Percentiles rank a stretch among this genome's conserved stretches.
Conservation (phyloP, 64 coral and sea anemone species). For the Dendrophyllia cribrosa region DNA sequence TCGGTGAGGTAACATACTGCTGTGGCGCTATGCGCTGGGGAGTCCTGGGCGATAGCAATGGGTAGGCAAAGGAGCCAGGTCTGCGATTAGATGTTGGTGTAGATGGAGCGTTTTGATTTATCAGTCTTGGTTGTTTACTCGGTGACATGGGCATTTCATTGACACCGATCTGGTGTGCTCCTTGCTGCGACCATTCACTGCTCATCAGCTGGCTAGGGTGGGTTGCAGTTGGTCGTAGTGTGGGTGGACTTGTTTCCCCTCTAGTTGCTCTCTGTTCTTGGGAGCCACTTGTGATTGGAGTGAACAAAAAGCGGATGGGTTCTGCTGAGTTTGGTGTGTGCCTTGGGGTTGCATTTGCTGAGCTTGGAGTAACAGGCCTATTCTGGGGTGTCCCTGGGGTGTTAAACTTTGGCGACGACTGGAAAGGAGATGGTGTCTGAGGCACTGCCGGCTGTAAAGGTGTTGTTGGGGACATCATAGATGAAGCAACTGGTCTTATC, state of each 20-base stretch:
- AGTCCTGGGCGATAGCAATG: constrained; percentile 85
- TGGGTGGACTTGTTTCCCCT: constrained; percentile 93
- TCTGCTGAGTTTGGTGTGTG: constrained; percentile 90
- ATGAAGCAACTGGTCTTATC: constrained; percentile 85
- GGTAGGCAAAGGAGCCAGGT: constrained; percentile 90
- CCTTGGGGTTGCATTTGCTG: constrained; percentile 65
- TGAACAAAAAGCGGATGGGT: constrained; percentile 91
- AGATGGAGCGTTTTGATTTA: constrained; percentile 65
- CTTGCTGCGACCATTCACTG: constrained; percentile 66
- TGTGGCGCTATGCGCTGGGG: constrained; percentile 81
- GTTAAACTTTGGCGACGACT: constrained; percentile 95
- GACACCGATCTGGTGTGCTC: constrained; percentile 28
- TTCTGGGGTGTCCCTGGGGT: constrained; percentile 87
- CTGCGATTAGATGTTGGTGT: constrained; percentile 77
- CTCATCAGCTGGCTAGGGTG: constrained; percentile 75
- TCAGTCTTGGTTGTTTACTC: constrained; percentile 92
- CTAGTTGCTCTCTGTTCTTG: constrained; percentile 60
- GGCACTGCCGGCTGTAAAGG: constrained; percentile 63
- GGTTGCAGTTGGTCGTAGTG: constrained; percentile 93
- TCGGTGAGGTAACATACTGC: constrained; percentile 85
- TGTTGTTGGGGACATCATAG: constrained; percentile 79
- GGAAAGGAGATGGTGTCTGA: constrained; percentile 80
- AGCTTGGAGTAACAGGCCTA: constrained; percentile 87
- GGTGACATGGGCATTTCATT: constrained; percentile 90
- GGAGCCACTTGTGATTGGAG: constrained; percentile 83